phyloP scores from a whole-genome alignment of 2,797 vertebrate species.

The Furcifer pardalis region DNA sequence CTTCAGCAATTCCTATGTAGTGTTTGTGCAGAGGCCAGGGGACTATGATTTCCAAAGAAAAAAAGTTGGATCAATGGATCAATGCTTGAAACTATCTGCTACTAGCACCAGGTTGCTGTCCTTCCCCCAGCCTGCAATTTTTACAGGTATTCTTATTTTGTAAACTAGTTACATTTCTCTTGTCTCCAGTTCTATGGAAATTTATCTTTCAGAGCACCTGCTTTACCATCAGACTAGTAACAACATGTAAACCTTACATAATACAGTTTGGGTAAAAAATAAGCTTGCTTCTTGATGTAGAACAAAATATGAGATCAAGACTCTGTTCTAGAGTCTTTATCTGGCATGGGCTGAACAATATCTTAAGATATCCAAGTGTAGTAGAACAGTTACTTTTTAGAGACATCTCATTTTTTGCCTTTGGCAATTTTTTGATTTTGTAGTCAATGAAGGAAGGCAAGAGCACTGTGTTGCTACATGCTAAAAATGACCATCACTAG shows the following conservation, averaged over 20 bases:
- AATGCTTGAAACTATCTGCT: not conserved
- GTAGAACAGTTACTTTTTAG: not conserved
- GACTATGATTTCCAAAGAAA: not conserved
- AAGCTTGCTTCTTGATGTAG: not conserved
- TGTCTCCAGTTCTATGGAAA: not conserved
- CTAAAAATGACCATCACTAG: not conserved
- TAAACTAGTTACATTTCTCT: conserved; percentile 16
- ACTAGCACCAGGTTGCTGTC: not conserved
- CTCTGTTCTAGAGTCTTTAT: not conserved
- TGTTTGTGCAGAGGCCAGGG: not conserved
- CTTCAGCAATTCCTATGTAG: not conserved
- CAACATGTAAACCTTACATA: not conserved
- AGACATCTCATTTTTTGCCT: not conserved
- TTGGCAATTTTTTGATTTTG: not conserved
- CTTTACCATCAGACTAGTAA: not conserved
- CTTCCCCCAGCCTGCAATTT: not conserved
- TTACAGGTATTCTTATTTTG: not conserved
- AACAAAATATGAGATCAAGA: not conserved
- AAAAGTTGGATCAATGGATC: not conserved
- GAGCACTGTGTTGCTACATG: not conserved
- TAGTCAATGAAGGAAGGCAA: not conserved
- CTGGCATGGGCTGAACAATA: not conserved
- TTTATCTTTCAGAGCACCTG: not conserved
- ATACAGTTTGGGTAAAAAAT: not conserved
- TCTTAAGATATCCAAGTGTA: not conserved